These are phyloP conservation scores for Cephus cinctus DNA, from an alignment of 1,140 invertebrate species.

Conservation along the genomic window DNA sequence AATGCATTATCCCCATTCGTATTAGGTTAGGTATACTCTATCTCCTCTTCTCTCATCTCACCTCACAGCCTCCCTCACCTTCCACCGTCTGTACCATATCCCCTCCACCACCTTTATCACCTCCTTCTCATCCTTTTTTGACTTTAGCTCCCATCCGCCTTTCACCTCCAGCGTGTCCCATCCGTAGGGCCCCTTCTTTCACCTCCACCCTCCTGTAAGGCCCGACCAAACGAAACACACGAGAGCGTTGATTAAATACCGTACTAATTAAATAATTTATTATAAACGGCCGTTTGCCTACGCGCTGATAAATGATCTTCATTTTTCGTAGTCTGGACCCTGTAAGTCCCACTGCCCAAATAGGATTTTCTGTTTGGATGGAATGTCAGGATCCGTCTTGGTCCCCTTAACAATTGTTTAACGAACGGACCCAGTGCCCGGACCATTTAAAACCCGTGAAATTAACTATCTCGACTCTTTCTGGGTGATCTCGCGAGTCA, in stretches of 20 bases:
- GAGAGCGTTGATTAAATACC: conserved; percentile 41
- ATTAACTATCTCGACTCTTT: no score
- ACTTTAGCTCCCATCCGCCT: not conserved
- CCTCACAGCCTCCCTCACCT: conserved; percentile 57
- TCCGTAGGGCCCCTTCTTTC: no score
- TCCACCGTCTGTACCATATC: conserved; percentile 34
- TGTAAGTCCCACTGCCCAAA: conserved; percentile 17
- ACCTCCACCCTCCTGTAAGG: not conserved
- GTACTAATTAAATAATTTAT: conserved; percentile 49
- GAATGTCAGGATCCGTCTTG: conserved; percentile 1
- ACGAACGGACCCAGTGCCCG: conserved; percentile 1
- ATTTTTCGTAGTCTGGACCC: conserved; percentile 18
- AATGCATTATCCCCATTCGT: conserved; percentile 42
- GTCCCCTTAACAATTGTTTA: conserved; percentile 10
- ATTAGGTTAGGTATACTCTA: conserved; percentile 61
- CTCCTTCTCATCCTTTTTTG: conserved; percentile 18
- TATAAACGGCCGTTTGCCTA: conserved; percentile 13
- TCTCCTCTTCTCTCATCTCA: conserved; percentile 61
- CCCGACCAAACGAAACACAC: conserved; percentile 10
- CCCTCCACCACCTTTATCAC: conserved; percentile 22
- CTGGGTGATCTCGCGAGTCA: no score
- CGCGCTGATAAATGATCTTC: conserved; percentile 31
- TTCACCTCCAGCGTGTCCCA: not conserved
- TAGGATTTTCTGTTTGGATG: conserved; percentile 19
- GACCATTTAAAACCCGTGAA: not conserved